Base-by-base conservation (phyloP, 30 jellyfish, hydroid and myxozoan genomes). In the Cassiopea andromeda region DNA sequence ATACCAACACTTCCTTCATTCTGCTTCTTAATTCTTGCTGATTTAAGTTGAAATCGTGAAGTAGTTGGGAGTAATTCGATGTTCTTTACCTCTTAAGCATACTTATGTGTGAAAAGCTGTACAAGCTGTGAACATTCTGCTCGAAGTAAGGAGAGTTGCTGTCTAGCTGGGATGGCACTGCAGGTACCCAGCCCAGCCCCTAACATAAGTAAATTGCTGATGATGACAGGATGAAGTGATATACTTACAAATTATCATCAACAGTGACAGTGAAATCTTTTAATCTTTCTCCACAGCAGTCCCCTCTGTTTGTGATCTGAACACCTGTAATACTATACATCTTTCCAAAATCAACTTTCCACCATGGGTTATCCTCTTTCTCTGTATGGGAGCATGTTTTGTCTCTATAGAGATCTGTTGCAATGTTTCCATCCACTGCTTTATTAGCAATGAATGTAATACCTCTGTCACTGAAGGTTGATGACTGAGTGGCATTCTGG, bases 241-340 rank as follows among this genome's bases (percentile, higher is more conserved):
- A 27, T 7, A 66, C 79, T 19, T 27, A 70, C 79, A 70, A 38
- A 2, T 70, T 19, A 1, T 15, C 79, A 49, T 77, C 91, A 15
- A 82, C 83, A 2, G 68, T 66, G 54, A 82, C 18, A 60, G 46
- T 46, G 81, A 85, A 73, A 7, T 85, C 57, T n/a, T 82, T 43
- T 8, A 85, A 85, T 74, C 92, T 19, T 18, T 85, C 68, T n/a
- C 78, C 61, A 48, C 92, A 85, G 44, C 92, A 85, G 58, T 85
- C 92, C 0, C 66, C 75, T 54, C 92, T 73, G 66, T 85, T 85
- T 73, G 92, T 85, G 70, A 85, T 72, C 71, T 85, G 66, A 13
- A 73, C 87, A 15, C 77, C 75, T 38, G 48, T 46, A 49, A 85
- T 59, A 9, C 4, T 44, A 18, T 58, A 44, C 18, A 12, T 44